A percentile compares a stretch with the other conserved stretches of the same genome.
Evolutionary conservation across 2,888 invertebrate genomes (phyloP).

Genomic region (Amiota communis): DNA sequence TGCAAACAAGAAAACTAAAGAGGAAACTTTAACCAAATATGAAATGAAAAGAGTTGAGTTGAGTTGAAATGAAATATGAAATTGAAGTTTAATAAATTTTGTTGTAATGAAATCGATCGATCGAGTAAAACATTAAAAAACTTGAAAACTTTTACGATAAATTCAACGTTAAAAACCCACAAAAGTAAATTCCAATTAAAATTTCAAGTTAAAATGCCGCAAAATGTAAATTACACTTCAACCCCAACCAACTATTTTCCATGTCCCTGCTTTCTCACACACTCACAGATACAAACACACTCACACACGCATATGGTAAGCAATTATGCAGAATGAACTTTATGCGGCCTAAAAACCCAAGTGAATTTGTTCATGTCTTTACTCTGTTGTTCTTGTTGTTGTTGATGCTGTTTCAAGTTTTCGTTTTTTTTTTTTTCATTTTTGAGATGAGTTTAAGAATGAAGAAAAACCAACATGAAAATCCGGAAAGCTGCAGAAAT

Average conservation of each 20-base stretch:
- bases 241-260: constrained; percentile 35
- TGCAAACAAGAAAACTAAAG: too few relatives aligned
- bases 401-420: not conserved
- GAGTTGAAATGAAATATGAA: too few relatives aligned
- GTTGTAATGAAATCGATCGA: constrained; percentile 20
- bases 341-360: constrained; percentile 2
- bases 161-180: constrained; percentile 46
- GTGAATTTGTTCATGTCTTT: not conserved
- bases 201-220: constrained; percentile 62
- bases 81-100: too few relatives aligned
- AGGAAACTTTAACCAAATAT: too few relatives aligned
- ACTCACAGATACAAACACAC: not conserved
- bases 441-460: constrained; percentile 10
- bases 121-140: constrained; percentile 35
- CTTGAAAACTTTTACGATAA: constrained; percentile 38
- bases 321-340: constrained; percentile 1
- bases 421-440: not conserved
- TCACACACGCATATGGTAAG: not conserved
- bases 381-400: not conserved
- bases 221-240: constrained; percentile 64
- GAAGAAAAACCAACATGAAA: constrained; percentile 23
- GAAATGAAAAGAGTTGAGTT: too few relatives aligned
- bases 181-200: constrained; percentile 66
- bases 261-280: not conserved
- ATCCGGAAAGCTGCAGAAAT: constrained; percentile 9